Percentiles rank a stretch among this genome's conserved stretches.
These are phyloP conservation scores for Odontesthes bonariensis DNA, from an alignment of 2,113 vertebrate genomes.

Conservation along the genomic window DNA sequence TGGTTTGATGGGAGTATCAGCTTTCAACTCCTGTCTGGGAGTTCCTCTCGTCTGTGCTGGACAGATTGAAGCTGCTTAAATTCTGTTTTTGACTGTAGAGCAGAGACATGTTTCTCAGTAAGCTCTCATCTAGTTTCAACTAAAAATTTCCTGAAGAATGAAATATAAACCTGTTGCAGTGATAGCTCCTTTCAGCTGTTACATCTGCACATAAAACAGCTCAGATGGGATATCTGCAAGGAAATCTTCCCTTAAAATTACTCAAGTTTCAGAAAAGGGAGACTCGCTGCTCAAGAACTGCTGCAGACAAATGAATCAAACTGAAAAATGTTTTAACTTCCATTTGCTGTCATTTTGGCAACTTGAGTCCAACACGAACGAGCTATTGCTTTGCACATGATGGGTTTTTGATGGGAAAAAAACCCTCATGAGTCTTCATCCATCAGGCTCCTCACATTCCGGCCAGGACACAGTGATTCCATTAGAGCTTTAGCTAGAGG, in stretches of 20 bases:
- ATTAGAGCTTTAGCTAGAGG: slow-evolving; percentile 15
- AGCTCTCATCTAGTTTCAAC: slow-evolving; percentile 32
- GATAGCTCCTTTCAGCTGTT: not conserved
- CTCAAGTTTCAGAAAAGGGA: slow-evolving; percentile 1
- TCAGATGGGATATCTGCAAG: slow-evolving; percentile 7
- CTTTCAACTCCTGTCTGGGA: slow-evolving; percentile 72
- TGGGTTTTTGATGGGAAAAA: not conserved
- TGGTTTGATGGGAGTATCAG: slow-evolving; percentile 67
- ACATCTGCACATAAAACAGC: not conserved
- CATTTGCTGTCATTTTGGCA: slow-evolving; percentile 15
- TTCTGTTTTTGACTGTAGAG: slow-evolving; percentile 27
- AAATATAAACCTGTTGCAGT: slow-evolving; percentile 25
- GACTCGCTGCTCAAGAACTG: not conserved
- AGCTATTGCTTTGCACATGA: slow-evolving; percentile 15
- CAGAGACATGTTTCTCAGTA: slow-evolving; percentile 35
- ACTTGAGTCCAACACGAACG: slow-evolving; percentile 26
- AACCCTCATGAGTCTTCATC: slow-evolving; percentile 14
- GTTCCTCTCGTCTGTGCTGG: slow-evolving; percentile 37
- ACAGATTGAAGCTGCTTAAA: slow-evolving; percentile 29
- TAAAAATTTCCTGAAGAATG: slow-evolving; percentile 24
- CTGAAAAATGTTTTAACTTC: slow-evolving; percentile 17
- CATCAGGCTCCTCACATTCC: slow-evolving; percentile 37
- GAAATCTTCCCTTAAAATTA: slow-evolving; percentile 11
- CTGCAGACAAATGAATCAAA: slow-evolving; percentile 12
- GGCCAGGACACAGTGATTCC: slow-evolving; percentile 27